Evolutionary conservation across 2,797 vertebrate species (phyloP).

Genomic region (Bryconaethiops microstoma): DNA sequence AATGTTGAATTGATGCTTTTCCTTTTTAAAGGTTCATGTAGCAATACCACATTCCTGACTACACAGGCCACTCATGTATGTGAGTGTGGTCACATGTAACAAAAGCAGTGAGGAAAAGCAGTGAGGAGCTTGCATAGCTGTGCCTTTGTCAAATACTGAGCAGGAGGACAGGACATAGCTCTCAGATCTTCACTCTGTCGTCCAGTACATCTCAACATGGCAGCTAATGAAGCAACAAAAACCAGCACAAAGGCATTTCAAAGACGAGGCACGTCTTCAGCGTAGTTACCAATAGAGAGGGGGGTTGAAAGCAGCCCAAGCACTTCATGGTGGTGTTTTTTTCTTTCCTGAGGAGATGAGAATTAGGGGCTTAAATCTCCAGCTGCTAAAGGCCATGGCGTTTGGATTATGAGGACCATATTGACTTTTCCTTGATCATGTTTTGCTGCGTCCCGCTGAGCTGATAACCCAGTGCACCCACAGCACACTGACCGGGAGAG

Average conservation of each 20-base stretch:
- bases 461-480: constrained; percentile 53
- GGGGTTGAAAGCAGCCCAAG: neutral
- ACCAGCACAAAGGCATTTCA: constrained; percentile 2
- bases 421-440: constrained; percentile 61
- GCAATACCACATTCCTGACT: constrained; percentile 52
- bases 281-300: neutral
- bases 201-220: neutral
- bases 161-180: neutral
- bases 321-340: constrained; percentile 12
- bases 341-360: constrained; percentile 38
- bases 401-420: constrained; percentile 48
- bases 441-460: constrained; percentile 53
- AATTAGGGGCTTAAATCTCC: constrained; percentile 53
- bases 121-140: neutral
- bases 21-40: constrained; percentile 32
- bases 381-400: constrained; percentile 57
- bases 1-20: constrained; percentile 47
- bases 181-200: neutral
- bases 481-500: constrained; percentile 22
- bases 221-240: constrained; percentile 1
- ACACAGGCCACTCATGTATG: constrained; percentile 31
- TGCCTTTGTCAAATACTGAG: constrained; percentile 21
- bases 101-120: neutral
- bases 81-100: constrained; percentile 39
- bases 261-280: constrained; percentile 6